Base-by-base conservation (phyloP, 2,888 invertebrate genomes). In the Drosophila cyrtoloma region DNA sequence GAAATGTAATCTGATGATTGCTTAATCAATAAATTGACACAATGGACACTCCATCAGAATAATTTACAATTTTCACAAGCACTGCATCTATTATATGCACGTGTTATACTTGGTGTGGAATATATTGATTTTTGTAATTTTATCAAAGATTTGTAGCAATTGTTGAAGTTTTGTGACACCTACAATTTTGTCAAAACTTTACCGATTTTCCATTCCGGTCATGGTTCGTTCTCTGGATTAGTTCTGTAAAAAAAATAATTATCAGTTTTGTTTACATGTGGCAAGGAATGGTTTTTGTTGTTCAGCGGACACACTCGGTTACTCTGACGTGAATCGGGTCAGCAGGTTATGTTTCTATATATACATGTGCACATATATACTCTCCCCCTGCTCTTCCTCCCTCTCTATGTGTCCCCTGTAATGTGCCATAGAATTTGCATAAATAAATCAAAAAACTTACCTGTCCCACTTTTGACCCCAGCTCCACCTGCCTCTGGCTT, bases 381-480 rank as follows among this genome's bases (percentile, higher is more conserved):
- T 4, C 26, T 39, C 35, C 37, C 26, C 52, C 3, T 2, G 9
- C 3, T n/a, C 16, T 19, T 14, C 30, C 7, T 3, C 30, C 2
- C 22, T 14, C 35, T 39, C 14, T 19, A 16, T 39, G 26, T 32
- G 32, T 28, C 56, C 22, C 30, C 35, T 33, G n/a, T 33, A 51
- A 52, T 42, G 50, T 56, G 39, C 19, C 66, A 63, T 35, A 56
- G 59, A 71, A 79, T 76, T 83, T 83, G 77, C 79, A 83, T 81
- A 79, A 81, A 77, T 81, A 83, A 79, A 81, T 81, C 73, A 78
- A 68, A 76, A 77, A 71, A 44, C 61, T 74, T 60, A 71, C 69
- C 75, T 71, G 67, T 16, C 73, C 60, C 61, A 74, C 64, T 71
- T 71, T 66, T 19, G n/a, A 16, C 26, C 44, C n/a, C 30, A 26